Conservation (phyloP, 2,113 vertebrate genomes). For the Eubucco bourcierii region DNA sequence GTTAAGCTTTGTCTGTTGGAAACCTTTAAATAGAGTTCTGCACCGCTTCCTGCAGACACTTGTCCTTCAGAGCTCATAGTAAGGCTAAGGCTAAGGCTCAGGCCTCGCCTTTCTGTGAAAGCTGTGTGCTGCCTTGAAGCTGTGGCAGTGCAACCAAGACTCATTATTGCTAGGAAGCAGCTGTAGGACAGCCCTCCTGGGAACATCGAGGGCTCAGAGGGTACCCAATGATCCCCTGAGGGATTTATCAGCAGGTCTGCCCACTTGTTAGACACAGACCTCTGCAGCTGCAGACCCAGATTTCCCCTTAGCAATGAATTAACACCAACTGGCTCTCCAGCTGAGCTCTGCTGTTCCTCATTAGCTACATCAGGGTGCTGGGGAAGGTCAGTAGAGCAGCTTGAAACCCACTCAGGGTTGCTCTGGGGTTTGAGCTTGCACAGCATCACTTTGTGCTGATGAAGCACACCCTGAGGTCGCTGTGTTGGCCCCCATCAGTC, state of each 20-base stretch:
- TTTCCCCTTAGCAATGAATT: too few relatives aligned
- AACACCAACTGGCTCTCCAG: background rate
- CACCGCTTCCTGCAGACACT: background rate
- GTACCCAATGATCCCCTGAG: rapidly evolving
- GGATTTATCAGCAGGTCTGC: background rate
- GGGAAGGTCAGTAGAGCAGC: rapidly evolving
- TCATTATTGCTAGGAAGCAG: rapidly evolving
- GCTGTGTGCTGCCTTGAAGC: background rate
- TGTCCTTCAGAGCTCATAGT: rapidly evolving
- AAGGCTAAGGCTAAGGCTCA: background rate
- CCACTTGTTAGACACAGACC: background rate
- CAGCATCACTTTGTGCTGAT: background rate
- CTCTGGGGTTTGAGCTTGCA: background rate
- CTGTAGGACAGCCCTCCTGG: background rate
- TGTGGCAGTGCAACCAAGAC: background rate
- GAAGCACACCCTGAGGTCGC: background rate
- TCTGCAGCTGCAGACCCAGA: background rate
- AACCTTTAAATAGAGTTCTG: rapidly evolving
- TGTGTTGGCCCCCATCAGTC: rapidly evolving
- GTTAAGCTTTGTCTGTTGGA: background rate
- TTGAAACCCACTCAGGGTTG: background rate
- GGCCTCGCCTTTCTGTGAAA: rapidly evolving
- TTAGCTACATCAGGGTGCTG: rapidly evolving
- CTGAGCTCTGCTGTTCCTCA: rapidly evolving
- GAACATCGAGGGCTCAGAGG: rapidly evolving